A percentile compares a stretch with the other conserved stretches of the same genome.
phyloP scores from a whole-genome alignment of 2,888 invertebrate genomes.

The Agrochola macilenta region DNA sequence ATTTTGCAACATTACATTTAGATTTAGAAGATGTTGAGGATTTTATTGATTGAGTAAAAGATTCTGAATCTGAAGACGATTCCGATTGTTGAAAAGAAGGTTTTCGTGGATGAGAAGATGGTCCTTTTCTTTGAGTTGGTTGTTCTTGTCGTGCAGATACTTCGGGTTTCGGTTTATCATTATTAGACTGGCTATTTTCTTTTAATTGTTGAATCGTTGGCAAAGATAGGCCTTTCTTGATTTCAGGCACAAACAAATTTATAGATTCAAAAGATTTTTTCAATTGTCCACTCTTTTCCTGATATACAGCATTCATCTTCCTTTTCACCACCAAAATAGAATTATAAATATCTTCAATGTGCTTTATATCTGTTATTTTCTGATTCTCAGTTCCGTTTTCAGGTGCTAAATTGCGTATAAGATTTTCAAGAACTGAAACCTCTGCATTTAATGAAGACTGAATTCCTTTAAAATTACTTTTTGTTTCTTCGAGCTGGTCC shows the following conservation, averaged over 20 bases:
- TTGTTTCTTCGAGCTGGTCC: background rate
- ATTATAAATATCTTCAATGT: conserved; percentile 21
- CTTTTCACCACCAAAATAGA: conserved; percentile 7
- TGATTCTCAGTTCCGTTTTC: background rate
- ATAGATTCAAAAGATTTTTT: conserved; percentile 11
- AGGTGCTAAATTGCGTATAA: background rate
- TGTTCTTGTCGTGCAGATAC: background rate
- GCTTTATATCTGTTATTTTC: background rate
- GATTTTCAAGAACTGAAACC: background rate
- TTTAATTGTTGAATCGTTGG: conserved; percentile 10
- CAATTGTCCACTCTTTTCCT: background rate
- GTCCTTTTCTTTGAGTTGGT: background rate
- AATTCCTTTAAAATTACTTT: background rate
- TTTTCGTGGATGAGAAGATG: background rate
- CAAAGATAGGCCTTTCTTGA: conserved; percentile 15
- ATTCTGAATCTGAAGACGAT: background rate
- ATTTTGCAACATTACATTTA: background rate
- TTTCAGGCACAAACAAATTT: conserved; percentile 19
- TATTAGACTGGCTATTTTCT: background rate
- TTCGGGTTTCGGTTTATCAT: background rate
- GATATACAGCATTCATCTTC: background rate
- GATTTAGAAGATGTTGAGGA: background rate
- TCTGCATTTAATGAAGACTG: conserved; percentile 9
- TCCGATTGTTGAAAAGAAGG: background rate
- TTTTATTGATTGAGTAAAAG: background rate